Conservation (phyloP, 2,797 vertebrate species). For the Orientallactaga sibirica region DNA sequence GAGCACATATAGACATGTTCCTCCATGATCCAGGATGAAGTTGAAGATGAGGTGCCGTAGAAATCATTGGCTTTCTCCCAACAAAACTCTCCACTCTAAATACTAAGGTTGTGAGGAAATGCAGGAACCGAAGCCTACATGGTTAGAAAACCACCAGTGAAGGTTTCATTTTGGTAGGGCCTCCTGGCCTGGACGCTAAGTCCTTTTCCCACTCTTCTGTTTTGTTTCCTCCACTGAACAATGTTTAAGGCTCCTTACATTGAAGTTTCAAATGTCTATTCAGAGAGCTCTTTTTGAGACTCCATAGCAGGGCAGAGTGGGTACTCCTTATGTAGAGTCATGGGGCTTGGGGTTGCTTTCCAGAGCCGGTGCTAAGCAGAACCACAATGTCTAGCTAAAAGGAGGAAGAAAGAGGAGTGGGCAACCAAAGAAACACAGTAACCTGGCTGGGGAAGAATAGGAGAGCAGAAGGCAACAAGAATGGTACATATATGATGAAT, state of each 20-base stretch:
- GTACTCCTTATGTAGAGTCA: neutral
- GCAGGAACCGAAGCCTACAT: neutral
- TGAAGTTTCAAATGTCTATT: neutral
- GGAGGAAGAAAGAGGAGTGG: neutral
- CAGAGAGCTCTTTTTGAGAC: neutral
- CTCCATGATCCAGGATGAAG: neutral
- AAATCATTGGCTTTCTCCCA: neutral
- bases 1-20: neutral
- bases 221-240: constrained; percentile 38
- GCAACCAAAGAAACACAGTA: neutral
- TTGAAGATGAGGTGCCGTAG: neutral
- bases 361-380: neutral
- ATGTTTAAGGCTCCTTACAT: neutral
- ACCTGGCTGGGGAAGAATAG: too few relatives aligned
- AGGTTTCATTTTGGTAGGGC: neutral
- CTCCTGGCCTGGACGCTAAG: neutral
- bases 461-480: neutral
- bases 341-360: neutral
- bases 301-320: rapidly evolving
- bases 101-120: neutral
- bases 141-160: neutral
- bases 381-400: neutral
- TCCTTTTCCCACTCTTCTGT: neutral
- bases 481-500: too few relatives aligned
- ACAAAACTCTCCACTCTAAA: neutral